Percentiles rank a stretch among this genome's conserved stretches.
phyloP scores from a whole-genome alignment of 2,113 vertebrate species.

The Austrofundulus limnaeus region DNA sequence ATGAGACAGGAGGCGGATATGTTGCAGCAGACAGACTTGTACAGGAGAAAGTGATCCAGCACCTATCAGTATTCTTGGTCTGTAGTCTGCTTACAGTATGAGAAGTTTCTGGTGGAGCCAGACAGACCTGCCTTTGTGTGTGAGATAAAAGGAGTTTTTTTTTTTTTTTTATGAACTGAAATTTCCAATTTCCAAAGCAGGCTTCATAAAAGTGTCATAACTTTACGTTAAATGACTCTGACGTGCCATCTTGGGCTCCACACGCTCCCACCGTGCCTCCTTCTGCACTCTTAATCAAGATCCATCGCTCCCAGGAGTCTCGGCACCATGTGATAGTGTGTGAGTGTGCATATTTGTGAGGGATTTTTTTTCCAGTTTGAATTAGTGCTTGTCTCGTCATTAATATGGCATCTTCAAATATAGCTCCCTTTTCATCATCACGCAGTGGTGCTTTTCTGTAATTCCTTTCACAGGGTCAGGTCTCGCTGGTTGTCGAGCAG shows the following conservation, averaged over 20 bases:
- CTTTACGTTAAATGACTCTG: slow-evolving; percentile 64
- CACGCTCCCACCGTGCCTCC: slow-evolving; percentile 21
- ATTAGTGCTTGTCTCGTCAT: slow-evolving; percentile 62
- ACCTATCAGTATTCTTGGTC: slow-evolving; percentile 38
- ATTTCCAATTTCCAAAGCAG: slow-evolving; percentile 47
- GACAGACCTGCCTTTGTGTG: slow-evolving; percentile 5
- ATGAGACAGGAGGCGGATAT: slow-evolving; percentile 28
- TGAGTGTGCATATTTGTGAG: slow-evolving; percentile 28
- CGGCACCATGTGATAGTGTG: neutral
- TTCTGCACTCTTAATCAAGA: slow-evolving; percentile 68
- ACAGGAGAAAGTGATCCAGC: slow-evolving; percentile 16
- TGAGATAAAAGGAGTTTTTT: neutral
- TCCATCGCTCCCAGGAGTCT: slow-evolving; percentile 57
- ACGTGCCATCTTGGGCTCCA: slow-evolving; percentile 43
- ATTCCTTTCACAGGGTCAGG: slow-evolving; percentile 52
- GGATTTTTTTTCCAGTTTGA: slow-evolving; percentile 55
- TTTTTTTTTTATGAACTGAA: slow-evolving; percentile 19
- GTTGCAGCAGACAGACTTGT: slow-evolving; percentile 9
- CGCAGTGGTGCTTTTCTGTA: slow-evolving; percentile 30
- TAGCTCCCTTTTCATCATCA: slow-evolving; percentile 52
- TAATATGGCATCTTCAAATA: slow-evolving; percentile 52
- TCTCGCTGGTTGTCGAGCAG: slow-evolving; percentile 33
- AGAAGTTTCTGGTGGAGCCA: slow-evolving; percentile 25
- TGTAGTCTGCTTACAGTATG: slow-evolving; percentile 18
- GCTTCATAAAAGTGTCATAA: slow-evolving; percentile 71